Evolutionary conservation across 2,888 invertebrate genomes (phyloP), one percentile per base, ranked within the genome.

Genomic region (Drosophila tripunctata): DNA sequence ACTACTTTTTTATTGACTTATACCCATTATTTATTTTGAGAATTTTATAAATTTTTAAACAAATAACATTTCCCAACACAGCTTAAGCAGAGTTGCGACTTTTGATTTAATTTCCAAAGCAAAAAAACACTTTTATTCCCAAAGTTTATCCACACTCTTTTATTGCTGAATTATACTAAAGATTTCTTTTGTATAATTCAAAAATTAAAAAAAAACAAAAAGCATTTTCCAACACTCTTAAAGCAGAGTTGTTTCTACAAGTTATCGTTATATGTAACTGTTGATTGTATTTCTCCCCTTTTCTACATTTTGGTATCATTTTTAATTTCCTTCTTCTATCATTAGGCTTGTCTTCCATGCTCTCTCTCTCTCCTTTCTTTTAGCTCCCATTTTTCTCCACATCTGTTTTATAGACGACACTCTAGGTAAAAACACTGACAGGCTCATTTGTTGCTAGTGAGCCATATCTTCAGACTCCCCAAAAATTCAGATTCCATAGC

Each of bases 381-480:
- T 14, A 14, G 24, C n/a, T 15, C 57, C 7, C 0, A 8, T 21
- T 36, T n/a, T n/a, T n/a, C n/a, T 14, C 15, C 47, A 31, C 61
- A 45, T 61, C 30, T 62, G 35, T 62, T 67, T 54, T 54, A 21
- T 52, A 44, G 47, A 48, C 31, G 2, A n/a, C n/a, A 17, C 4
- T 15, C 17, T 31, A 52, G 21, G 12, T 19, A 14, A 17, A 17
- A 56, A 47, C 47, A 73, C 45, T 79, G 78, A 76, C 83, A 79
- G 83, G 55, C 83, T 82, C 86, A 79, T 85, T 85, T 82, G 74
- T 55, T 73, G 79, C 76, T 69, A 47, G 62, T 69, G 82, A 78
- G 86, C 67, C 85, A 60, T 82, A 52, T 61, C 75, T 55, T 27
- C 15, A 14, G 33, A n/a, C 48, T 56, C 41, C 64, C 58, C 35